Evolutionary conservation across 2,797 vertebrate species (phyloP), one percentile per base, ranked within the genome.

Genomic region (Hoplostethus mediterraneus): DNA sequence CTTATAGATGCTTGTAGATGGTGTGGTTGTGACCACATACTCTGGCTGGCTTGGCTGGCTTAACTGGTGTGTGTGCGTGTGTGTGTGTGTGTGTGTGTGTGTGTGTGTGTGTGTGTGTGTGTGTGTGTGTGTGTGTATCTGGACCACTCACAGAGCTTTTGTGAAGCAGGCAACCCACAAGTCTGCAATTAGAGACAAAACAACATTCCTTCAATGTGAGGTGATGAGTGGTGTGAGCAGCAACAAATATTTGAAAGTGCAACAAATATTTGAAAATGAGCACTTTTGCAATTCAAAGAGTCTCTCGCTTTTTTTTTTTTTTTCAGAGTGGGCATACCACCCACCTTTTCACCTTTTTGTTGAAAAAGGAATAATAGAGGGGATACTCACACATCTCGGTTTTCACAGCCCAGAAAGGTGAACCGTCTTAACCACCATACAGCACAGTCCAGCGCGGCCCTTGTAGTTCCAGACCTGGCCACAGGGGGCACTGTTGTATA

Each of bases 401-500:
- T 10, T 10, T 54, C 28, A 5, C 28, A 13, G 30, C 31, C 10
- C 10, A 14, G 28, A 62, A 64, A 79, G 54, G 71, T 79, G 65
- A 76, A 36, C 63, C 3, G 55, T 51, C 10, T 28, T 9, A 53
- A 40, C 21, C 21, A 51, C 66, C 45, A 13, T 33, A 13, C 33
- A 10, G 44, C 40, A 21, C 0, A 3, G 1, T 56, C 11, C 12
- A 44, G 56, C 17, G n/a, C 25, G 53, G 13, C 58, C 28, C 16
- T 2, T 89, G 75, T 60, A 71, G 40, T 88, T 85, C 31, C 13
- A 33, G 0, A 14, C 31, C 21, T 71, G 66, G 63, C 80, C 93
- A 94, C 85, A 90, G 87, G 91, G 86, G 93, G 93, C 90, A 72
- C 91, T 93, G 89, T 78, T 92, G 91, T 73, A 86, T 73, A 86